Percentiles rank a stretch among this genome's conserved stretches.
phyloP scores from a whole-genome alignment of 2,797 vertebrate species.

The Psittacula echo region DNA sequence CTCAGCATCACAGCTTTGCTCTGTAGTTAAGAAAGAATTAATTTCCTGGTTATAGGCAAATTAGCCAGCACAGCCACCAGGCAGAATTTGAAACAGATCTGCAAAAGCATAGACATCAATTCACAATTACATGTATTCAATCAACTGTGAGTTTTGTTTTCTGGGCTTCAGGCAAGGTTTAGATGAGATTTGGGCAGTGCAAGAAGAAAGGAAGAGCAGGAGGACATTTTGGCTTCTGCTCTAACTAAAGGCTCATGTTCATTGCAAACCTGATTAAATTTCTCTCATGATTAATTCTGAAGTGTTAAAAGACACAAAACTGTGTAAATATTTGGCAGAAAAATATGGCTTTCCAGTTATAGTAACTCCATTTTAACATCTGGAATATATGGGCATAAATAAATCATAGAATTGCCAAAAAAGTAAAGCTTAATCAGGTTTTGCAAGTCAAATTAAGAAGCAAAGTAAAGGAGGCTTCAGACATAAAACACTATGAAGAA shows the following conservation, averaged over 20 bases:
- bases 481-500: not conserved
- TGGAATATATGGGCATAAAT: not conserved
- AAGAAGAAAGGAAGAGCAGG: conserved; percentile 9
- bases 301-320: not conserved
- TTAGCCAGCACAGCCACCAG: conserved; percentile 18
- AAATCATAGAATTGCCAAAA: not conserved
- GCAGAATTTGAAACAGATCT: conserved; percentile 9
- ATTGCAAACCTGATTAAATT: conserved; percentile 9
- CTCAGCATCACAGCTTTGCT: not conserved
- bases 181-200: conserved; percentile 19
- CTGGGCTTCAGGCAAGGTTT: conserved; percentile 54
- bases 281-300: not conserved
- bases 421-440: conserved; percentile 6
- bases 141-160: conserved; percentile 53
- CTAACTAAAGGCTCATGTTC: conserved; percentile 16
- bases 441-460: conserved; percentile 15
- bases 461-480: not conserved
- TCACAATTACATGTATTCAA: conserved; percentile 40
- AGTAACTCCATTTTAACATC: not conserved
- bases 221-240: conserved; percentile 18
- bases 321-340: not conserved
- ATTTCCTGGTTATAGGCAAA: conserved; percentile 33
- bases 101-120: not conserved
- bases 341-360: not conserved
- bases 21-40: conserved; percentile 48